A percentile compares a stretch with the other conserved stretches of the same genome.
phyloP scores from a whole-genome alignment of 2,888 invertebrate genomes.

The Dermolepida albohirtum region DNA sequence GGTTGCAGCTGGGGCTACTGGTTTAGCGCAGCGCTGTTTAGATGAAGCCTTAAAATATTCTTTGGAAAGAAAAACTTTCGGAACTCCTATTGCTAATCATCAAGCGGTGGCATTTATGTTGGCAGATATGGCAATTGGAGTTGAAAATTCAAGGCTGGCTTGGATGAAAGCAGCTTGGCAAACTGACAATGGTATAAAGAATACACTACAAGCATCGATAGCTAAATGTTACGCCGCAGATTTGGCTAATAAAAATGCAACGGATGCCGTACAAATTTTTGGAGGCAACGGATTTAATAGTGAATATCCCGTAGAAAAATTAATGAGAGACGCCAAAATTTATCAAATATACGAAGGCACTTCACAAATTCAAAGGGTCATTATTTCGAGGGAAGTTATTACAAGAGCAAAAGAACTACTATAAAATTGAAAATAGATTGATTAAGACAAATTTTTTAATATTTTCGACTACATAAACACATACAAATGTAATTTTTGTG shows the following conservation, averaged over 20 bases:
- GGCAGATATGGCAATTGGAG: slow-evolving; percentile 94
- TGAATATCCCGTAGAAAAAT: slow-evolving; percentile 98
- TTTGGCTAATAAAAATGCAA: slow-evolving; percentile 91
- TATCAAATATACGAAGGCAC: slow-evolving; percentile 99
- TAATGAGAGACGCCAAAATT: slow-evolving; percentile 99
- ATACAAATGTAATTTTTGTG: too few relatives aligned
- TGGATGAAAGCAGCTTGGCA: slow-evolving; percentile 92
- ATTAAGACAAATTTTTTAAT: too few relatives aligned
- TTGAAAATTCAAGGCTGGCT: slow-evolving; percentile 88
- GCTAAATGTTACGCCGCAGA: slow-evolving; percentile 96
- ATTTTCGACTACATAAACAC: too few relatives aligned
- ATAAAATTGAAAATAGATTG: too few relatives aligned
- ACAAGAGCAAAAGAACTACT: slow-evolving; percentile 51
- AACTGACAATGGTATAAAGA: slow-evolving; percentile 83
- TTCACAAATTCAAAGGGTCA: slow-evolving; percentile 94
- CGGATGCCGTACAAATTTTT: slow-evolving; percentile 95
- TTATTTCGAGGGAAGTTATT: slow-evolving; percentile 83
- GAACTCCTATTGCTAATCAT: slow-evolving; percentile 82
- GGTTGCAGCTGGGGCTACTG: slow-evolving; percentile 92
- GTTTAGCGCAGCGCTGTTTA: slow-evolving; percentile 89
- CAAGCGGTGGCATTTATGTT: slow-evolving; percentile 95
- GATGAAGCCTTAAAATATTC: slow-evolving; percentile 95
- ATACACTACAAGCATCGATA: slow-evolving; percentile 91
- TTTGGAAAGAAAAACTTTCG: slow-evolving; percentile 93
- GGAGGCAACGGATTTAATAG: slow-evolving; percentile 97